Evolutionary conservation across 1,140 invertebrate genomes (phyloP), one percentile per base, ranked within the genome.

Genomic region (Solenopsis fugax): DNA sequence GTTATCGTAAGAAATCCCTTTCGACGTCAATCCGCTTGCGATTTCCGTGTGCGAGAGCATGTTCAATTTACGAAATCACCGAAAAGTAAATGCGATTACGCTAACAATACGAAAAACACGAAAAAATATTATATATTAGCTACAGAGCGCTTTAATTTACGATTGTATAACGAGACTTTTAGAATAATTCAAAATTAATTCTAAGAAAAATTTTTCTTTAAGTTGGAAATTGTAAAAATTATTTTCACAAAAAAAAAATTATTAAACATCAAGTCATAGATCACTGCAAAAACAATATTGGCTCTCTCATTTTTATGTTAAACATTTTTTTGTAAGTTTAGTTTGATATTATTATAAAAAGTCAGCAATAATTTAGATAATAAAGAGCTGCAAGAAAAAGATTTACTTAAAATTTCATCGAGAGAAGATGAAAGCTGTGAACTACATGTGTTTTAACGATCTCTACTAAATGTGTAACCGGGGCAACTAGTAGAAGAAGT

Each of bases 1-100:
- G 91, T 92, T 90, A 82, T 92, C 93, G 91, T 93, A 94, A 94
- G 93, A 92, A 93, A 93, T 85, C 89, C 88, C 77, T 65, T 71
- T 52, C 60, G 50, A 58, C 16, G 60, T 69, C 41, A 50, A 48
- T 34, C 24, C 54, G n/a, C 4, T 52, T 34, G 60, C 34, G 21
- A n/a, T 12, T 58, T 4, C 37, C 41, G 18, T 41, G 37, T 71
- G 67, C 52, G 41, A 37, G 37, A 34, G 4, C 12, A 12, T 21
- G 37, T 50, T 13, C 9, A 18, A 34, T 54, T 52, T 7, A 50
- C 34, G 21, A 80, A 69, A 54, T 12, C n/a, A 48, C 18, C 1
- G 21, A 34, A 4, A 67, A 18, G 13, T 65, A 16, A 48, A n/a
- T 16, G 18, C 12, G 4, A 10, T 5, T 52, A 24, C 13, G 4